phyloP scores from a whole-genome alignment of 1,140 invertebrate species.

The Meloidogyne hapla region DNA sequence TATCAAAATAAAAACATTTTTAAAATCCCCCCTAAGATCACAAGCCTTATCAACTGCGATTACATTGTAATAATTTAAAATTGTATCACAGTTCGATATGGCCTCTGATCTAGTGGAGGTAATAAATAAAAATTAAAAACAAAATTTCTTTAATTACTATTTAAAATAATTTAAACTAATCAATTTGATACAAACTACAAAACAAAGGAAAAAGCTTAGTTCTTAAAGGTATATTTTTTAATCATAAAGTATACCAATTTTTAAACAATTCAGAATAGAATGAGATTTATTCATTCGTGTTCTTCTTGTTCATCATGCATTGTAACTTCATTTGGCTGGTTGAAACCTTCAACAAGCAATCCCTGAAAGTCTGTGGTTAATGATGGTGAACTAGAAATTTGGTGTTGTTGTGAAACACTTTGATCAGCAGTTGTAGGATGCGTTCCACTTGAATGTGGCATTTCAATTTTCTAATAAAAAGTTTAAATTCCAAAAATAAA shows the following conservation, averaged over 20 bases:
- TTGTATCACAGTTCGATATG: slow-evolving; percentile 48
- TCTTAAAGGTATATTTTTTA: no score
- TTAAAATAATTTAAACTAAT: no score
- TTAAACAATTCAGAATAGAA: no score
- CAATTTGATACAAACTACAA: no score
- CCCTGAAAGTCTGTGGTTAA: background rate
- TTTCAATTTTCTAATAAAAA: background rate
- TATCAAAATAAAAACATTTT: background rate
- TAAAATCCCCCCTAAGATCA: slow-evolving; percentile 11
- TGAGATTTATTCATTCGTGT: background rate
- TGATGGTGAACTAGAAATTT: background rate
- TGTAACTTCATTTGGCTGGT: background rate
- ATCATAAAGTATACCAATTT: no score
- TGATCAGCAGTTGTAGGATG: background rate
- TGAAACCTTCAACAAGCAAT: background rate
- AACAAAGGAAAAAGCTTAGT: no score
- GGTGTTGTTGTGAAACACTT: background rate
- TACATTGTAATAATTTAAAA: slow-evolving; percentile 23
- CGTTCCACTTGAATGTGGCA: background rate
- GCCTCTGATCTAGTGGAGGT: slow-evolving; percentile 27
- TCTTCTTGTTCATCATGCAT: background rate
- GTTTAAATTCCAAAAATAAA: no score
- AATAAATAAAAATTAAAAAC: background rate
- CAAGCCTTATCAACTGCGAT: slow-evolving; percentile 37
- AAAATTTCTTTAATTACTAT: background rate